Evolutionary conservation across 2,113 vertebrate species (phyloP), one percentile per base, ranked within the genome.

Genomic region (Pantherophis guttatus): DNA sequence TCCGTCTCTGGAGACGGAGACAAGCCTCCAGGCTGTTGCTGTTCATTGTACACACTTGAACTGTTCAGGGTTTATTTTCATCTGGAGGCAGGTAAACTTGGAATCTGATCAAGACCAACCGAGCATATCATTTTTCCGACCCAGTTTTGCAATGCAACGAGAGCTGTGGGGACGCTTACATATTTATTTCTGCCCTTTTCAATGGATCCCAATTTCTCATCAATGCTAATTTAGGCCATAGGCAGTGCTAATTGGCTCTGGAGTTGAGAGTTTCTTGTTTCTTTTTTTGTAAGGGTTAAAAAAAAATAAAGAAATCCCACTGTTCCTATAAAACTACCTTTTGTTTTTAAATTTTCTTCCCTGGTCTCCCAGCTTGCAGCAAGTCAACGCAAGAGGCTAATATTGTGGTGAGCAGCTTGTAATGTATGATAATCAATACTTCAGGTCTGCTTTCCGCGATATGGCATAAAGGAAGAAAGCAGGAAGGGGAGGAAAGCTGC

Each of bases 341-440:
- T 96, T 97, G 96, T 8, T 96, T 97, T 96, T 10, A 3, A 62
- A 62, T 48, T 48, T 48, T 96, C 91, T 96, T 96, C 88, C 50
- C 89, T 81, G 94, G 48, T 90, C 94, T 95, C 86, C 93, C 96
- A 95, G 91, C 91, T 81, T 93, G 58, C 86, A 95, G 92, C 90
- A 90, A 65, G 3, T 96, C 94, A 95, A 97, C 97, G 96, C 95
- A 95, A 92, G 24, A 93, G 92, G 88, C 86, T 96, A 97, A 97
- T 96, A 58, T 52, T 91, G 91, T 97, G 70, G 94, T 5, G 8
- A 96, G 92, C 65, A 95, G 90, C 52, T 96, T 96, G 88, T 96
- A 97, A 97, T 96, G 50, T 95, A 94, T 96, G 93, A 93, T 95
- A 96, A 97, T 97, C 97, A 97, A 97, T 97, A 96, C 90, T 92